Conservation (phyloP, 35 echinoderm and acorn worm genomes). For the Apostichopus parvimensis region DNA sequence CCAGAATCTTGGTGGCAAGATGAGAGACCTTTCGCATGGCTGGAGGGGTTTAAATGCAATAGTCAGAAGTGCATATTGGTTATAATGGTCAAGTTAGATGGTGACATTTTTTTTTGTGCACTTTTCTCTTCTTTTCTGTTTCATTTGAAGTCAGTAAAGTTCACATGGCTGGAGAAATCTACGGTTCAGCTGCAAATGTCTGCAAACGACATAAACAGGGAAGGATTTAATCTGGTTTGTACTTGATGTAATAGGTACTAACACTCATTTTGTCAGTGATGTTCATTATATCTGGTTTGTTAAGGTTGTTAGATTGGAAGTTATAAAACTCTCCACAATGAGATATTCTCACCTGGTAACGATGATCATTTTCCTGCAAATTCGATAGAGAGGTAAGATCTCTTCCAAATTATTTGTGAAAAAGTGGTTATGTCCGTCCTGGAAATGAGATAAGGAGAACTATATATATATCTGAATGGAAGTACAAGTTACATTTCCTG, state of each 20-base stretch:
- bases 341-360: not conserved
- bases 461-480: not conserved
- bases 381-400: not conserved
- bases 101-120: no score
- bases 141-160: not conserved
- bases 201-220: not conserved
- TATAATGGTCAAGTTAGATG: no score
- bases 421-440: not conserved
- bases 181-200: not conserved
- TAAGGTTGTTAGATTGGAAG: constrained; percentile 6
- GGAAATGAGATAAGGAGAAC: not conserved
- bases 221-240: not conserved
- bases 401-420: not conserved
- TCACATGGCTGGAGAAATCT: not conserved
- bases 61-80: no score
- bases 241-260: not conserved
- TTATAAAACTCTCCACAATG: not conserved
- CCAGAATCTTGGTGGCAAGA: no score
- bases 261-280: constrained; percentile 15
- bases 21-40: not conserved
- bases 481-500: not conserved
- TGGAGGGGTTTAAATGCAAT: not conserved
- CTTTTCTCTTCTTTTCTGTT: not conserved
- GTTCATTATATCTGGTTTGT: not conserved
- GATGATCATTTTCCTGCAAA: constrained; percentile 15